Percentiles rank a stretch among this genome's conserved stretches.
phyloP scores from a whole-genome alignment of 2,113 vertebrate genomes.

The Asarcornis scutulata region DNA sequence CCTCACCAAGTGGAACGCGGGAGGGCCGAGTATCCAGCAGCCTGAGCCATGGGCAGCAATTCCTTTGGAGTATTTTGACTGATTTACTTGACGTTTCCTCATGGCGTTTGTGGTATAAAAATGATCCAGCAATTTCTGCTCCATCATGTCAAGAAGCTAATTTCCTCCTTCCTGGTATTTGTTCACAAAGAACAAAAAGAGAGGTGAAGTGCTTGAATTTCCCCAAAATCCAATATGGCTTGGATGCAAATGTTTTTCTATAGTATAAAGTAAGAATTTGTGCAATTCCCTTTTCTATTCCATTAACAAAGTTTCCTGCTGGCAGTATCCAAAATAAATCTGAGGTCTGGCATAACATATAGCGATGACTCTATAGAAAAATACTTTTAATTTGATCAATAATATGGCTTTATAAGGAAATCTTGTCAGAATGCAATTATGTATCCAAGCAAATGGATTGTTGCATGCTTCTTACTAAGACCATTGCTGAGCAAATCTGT shows the following conservation, averaged over 20 bases:
- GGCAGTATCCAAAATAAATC: neutral
- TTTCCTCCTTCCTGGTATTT: slow-evolving; percentile 10
- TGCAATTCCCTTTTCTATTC: neutral
- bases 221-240: neutral
- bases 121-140: slow-evolving; percentile 20
- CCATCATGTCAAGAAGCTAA: neutral
- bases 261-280: neutral
- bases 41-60: slow-evolving; percentile 15
- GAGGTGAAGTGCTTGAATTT: neutral
- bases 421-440: neutral
- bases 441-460: neutral
- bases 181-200: slow-evolving; percentile 30
- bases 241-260: slow-evolving; percentile 13
- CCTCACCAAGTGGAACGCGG: neutral
- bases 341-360: neutral
- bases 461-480: neutral
- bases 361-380: neutral
- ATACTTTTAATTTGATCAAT: slow-evolving; percentile 15
- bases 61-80: slow-evolving; percentile 35
- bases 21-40: neutral
- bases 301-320: neutral
- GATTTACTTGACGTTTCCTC: slow-evolving; percentile 43
- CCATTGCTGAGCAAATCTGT: neutral
- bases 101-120: neutral
- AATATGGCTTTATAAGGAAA: neutral